Evolutionary conservation across 2,888 invertebrate genomes (phyloP), one percentile per base, ranked within the genome.

Genomic region (Sphaeridia pumilis): DNA sequence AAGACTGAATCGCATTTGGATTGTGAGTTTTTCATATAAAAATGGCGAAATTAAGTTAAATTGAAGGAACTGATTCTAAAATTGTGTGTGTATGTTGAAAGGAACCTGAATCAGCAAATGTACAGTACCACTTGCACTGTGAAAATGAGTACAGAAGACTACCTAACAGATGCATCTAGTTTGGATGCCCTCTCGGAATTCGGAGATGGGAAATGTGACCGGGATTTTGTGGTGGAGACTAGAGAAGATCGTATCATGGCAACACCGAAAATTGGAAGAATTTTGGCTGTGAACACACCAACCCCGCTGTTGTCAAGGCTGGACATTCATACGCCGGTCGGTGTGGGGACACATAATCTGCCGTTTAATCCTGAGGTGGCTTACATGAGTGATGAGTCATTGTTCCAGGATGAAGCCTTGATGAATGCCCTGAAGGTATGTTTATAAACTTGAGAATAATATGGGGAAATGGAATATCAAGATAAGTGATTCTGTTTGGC

Each of bases 351-450:
- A 14, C 55, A 53, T 10, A 44, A 55, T 4, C n/a, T 20, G 12
- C 10, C 25, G 20, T 49, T 20, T 44, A 35, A 48, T 24, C 51
- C 57, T 10, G 56, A 52, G 43, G 52, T 38, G 26, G 63, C 63
- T 4, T 59, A 61, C 35, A 46, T 60, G 4, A 49, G 56, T 10
- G 59, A 58, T 7, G 31, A 46, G 1, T 17, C 47, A 2, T 46
- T 58, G 21, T 49, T 54, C 26, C 52, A 52, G 5, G 54, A 59
- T 52, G 12, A 22, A 7, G 47, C 35, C 2, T 53, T 63, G 21
- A 49, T 57, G 31, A 31, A 28, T 45, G 60, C 59, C 43, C 46
- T 63, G 0, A 55, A 58, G 52, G 63, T 63, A 50, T 31, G 17
- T n/a, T 47, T n/a, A n/a, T n/a, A n/a, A n/a, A n/a, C n/a, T n/a